Base-by-base conservation (phyloP, 1,140 invertebrate species). In the Spodoptera litura region DNA sequence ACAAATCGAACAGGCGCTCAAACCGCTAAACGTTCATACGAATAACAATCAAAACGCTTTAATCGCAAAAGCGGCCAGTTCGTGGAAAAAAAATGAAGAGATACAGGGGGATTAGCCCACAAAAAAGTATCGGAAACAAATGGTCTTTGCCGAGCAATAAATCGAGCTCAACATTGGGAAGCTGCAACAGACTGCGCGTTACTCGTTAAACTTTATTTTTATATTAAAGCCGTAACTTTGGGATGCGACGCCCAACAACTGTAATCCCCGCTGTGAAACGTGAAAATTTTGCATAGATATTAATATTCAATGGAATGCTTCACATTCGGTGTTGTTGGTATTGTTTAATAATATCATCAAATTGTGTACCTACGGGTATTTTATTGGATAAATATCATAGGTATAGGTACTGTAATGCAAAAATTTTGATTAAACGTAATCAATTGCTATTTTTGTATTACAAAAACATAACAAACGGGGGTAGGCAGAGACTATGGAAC, bases 131-230 rank as follows among this genome's bases (percentile, higher is more conserved):
- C 82, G 79, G 81, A 86, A 91, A 91, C 82, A 89, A 91, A 92
- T 91, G 87, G 85, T 88, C 81, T 85, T 85, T 81, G 73, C 80
- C 75, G 78, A 83, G 88, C 88, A 89, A 93, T 93, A 93, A 92
- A 92, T 93, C 88, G 87, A 68, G 88, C 88, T 89, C 86, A 90
- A 87, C 91, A 93, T 89, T 91, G 86, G 76, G 83, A 84, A 83
- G 82, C 85, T 89, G 89, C 89, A 87, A 83, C 91, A 89, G 86
- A 85, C 91, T 90, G 90, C 83, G 86, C 82, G 78, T 44, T 87
- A 85, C 89, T 90, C 91, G 92, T 92, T 89, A 91, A 91, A 93
- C 88, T 92, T 93, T 93, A 92, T 93, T 91, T 93, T 93, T 93
- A 89, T 92, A 93, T 91, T 90, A 91, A 90, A 90, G 83, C 90